Evolutionary conservation across 1,140 invertebrate species (phyloP), one percentile per base, ranked within the genome.

Genomic region (Andricus grossulariae): DNA sequence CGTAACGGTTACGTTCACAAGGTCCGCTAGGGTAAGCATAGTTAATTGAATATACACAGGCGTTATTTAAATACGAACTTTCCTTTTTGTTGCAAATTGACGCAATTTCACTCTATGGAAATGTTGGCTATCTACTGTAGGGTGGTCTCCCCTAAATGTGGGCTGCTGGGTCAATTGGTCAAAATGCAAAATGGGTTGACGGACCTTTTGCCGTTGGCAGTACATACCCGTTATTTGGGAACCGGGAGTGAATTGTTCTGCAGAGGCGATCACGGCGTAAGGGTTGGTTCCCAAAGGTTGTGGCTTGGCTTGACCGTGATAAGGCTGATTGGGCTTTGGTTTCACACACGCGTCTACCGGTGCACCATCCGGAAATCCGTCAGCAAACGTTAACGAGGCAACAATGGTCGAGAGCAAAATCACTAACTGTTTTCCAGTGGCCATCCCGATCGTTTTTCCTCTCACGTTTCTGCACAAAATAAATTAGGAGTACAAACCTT

Each of bases 271-370:
- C 13, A 96, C 88, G 74, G 93, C 92, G 85, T 94, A 96, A 15
- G 95, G 95, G 81, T 93, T 93, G 0, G 92, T 93, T 2, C 93
- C 87, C 3, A 92, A 82, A 0, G 94, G 91, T 83, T 95, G 94
- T 1, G 94, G 90, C 21, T 93, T 89, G 15, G 94, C 93, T 80
- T 94, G 92, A 45, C 95, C 94, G 80, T 96, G 95, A 87, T 96
- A 94, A 0, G 95, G 95, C 82, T 95, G 94, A 90, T 96, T 96
- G 0, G 93, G 92, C 25, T 93, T 91, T 21, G 93, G 92, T 83
- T 95, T 95, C 0, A 96, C 95, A 84, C 95, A 96, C 21, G 94
- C 93, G 86, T 96, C 95, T 12, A 96, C 93, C 0, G 95, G 95
- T 6, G 94, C 95, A 12, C 95, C 95, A 82, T 96, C 95, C 0